phyloP scores from a whole-genome alignment of 2,113 vertebrate genomes.

The Okapia johnstoni region DNA sequence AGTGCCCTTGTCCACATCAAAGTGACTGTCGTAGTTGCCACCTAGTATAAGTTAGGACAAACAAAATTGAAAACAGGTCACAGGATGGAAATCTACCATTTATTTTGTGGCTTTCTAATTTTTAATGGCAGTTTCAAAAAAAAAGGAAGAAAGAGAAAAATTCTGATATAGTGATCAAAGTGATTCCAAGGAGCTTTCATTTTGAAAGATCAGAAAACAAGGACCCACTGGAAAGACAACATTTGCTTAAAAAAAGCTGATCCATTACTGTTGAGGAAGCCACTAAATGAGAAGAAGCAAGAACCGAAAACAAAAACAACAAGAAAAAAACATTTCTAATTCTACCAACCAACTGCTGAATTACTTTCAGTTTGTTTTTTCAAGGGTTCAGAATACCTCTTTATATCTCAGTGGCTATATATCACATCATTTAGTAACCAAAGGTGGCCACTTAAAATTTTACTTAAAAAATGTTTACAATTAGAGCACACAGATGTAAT shows the following conservation, averaged over 20 bases:
- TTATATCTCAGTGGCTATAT: conserved; percentile 1
- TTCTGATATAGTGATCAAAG: background rate
- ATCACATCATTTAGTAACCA: conserved; percentile 55
- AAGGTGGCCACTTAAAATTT: background rate
- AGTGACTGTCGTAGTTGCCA: conserved; percentile 97
- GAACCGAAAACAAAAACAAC: background rate
- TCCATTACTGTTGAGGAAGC: background rate
- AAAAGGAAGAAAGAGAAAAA: background rate
- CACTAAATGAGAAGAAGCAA: background rate
- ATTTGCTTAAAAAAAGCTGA: background rate
- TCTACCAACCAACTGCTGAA: background rate
- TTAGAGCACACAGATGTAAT: background rate
- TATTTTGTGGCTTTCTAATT: conserved; percentile 44
- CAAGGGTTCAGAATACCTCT: conserved; percentile 35
- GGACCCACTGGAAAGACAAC: background rate
- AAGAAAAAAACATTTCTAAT: background rate
- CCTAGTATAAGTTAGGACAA: conserved; percentile 82
- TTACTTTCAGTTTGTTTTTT: background rate
- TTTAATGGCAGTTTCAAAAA: conserved; percentile 52
- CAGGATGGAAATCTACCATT: background rate
- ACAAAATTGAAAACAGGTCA: conserved; percentile 67
- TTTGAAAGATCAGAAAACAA: background rate
- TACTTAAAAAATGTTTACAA: background rate
- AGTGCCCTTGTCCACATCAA: conserved; percentile 96
- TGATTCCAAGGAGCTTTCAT: background rate